A percentile compares a stretch with the other conserved stretches of the same genome.
Conservation (phyloP, 2,888 invertebrate species). For the Lycaena phlaeas region DNA sequence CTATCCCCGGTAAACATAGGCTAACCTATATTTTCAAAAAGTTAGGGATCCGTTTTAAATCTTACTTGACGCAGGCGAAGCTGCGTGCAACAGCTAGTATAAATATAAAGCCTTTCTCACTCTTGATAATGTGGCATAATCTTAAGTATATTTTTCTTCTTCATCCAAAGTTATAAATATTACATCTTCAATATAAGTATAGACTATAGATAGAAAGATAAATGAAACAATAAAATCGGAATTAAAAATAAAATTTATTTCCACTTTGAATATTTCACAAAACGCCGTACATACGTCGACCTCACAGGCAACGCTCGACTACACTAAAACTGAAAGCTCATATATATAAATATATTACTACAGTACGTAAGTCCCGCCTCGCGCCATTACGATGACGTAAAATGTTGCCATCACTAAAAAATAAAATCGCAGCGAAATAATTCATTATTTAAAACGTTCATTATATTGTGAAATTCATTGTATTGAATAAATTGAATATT, state of each 20-base stretch:
- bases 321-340: constrained; percentile 65
- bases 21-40: too few relatives aligned
- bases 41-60: too few relatives aligned
- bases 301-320: constrained; percentile 38
- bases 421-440: background rate
- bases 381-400: background rate
- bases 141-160: too few relatives aligned
- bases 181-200: too few relatives aligned
- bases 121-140: too few relatives aligned
- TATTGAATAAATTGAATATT: background rate
- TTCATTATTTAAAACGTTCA: background rate
- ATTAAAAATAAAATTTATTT: constrained; percentile 73
- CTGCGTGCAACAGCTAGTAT: too few relatives aligned
- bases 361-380: constrained; percentile 34
- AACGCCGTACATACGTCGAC: constrained; percentile 44
- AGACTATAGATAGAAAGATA: too few relatives aligned
- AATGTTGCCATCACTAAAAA: background rate
- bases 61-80: too few relatives aligned
- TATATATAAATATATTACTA: constrained; percentile 61
- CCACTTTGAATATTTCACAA: constrained; percentile 65
- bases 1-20: too few relatives aligned
- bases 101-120: too few relatives aligned
- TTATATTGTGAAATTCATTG: background rate
- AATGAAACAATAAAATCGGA: constrained; percentile 40
- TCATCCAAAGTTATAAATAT: too few relatives aligned